Evolutionary conservation across 2,113 vertebrate genomes (phyloP), one percentile per base, ranked within the genome.

Genomic region (Bos indicus): DNA sequence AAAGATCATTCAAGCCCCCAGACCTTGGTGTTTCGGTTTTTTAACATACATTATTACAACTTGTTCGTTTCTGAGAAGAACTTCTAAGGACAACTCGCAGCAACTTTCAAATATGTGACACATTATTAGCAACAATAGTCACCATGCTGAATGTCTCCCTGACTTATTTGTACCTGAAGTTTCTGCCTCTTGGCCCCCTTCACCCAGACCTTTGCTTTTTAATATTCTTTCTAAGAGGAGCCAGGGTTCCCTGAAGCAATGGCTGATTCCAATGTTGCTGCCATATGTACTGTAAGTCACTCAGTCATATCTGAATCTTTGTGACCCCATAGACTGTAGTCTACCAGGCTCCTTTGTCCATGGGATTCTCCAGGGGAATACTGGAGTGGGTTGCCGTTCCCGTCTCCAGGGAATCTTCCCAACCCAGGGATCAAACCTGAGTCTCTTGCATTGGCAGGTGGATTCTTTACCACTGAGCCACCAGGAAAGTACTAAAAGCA

Each of bases 241-340:
- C 1, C 77, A 80, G 14, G 5, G 12, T 14, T 57, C 26, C 86
- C 87, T 56, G 8, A 86, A 96, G 25, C 62, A 91, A 95, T 5
- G 6, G 56, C n/a, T 21, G n/a, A 36, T 60, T 62, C n/a, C n/a
- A 33, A 7, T 11, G 23, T 11, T 82, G 26, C 15, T 88, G 10
- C 26, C 33, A 46, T 33, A 7, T 40, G 5, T 3, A 19, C 19
- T 40, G 19, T 74, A 3, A 40, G n/a, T 40, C 2, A 0, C 67
- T 74, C 19, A 74, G 67, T 40, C 21, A 23, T 13, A 5, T 23
- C n/a, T 23, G n/a, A 71, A 12, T 74, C n/a, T 74, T 23, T 71
- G 67, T 40, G n/a, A 74, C 5, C n/a, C 67, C 10, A 6, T 0
- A 13, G n/a, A 74, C 67, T 23, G 5, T 12, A 40, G 67, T 40